These are phyloP conservation scores for Zoroaster sp. DNA, from an alignment of 53 echinoderm and acorn worm genomes.

Conservation along the genomic window DNA sequence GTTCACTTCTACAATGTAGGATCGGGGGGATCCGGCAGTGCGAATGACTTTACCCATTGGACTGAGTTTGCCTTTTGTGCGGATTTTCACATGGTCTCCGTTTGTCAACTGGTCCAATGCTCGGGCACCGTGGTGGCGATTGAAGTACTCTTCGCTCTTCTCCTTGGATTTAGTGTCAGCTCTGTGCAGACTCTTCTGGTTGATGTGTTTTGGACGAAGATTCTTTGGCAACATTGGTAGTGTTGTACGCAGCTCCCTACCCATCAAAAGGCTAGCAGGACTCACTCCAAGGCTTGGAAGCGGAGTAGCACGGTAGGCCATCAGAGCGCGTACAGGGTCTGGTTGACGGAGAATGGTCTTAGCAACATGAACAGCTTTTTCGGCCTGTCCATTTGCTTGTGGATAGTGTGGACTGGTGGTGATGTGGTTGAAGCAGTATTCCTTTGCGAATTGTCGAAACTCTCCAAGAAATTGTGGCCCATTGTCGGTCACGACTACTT, in stretches of 20 bases:
- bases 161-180: not conserved
- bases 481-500: not conserved
- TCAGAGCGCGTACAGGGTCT: slow-evolving; percentile 8
- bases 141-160: slow-evolving; percentile 9
- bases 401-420: slow-evolving; percentile 37
- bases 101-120: not conserved
- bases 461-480: not conserved
- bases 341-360: slow-evolving; percentile 17
- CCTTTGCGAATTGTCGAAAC: not conserved
- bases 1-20: not conserved
- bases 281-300: not conserved
- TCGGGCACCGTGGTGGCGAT: not conserved
- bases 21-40: not conserved
- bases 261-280: not conserved
- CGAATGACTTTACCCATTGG: not conserved
- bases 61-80: not conserved
- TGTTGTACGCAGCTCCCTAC: slow-evolving; percentile 9
- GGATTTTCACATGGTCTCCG: not conserved
- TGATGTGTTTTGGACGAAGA: not conserved
- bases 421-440: slow-evolving; percentile 11
- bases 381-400: slow-evolving; percentile 37
- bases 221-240: not conserved
- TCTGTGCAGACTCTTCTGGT: not conserved
- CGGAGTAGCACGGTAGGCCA: slow-evolving; percentile 25
- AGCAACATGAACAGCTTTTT: slow-evolving; percentile 20